Evolutionary conservation across 2,113 vertebrate genomes (phyloP).

Genomic region (Cyanistes caeruleus): DNA sequence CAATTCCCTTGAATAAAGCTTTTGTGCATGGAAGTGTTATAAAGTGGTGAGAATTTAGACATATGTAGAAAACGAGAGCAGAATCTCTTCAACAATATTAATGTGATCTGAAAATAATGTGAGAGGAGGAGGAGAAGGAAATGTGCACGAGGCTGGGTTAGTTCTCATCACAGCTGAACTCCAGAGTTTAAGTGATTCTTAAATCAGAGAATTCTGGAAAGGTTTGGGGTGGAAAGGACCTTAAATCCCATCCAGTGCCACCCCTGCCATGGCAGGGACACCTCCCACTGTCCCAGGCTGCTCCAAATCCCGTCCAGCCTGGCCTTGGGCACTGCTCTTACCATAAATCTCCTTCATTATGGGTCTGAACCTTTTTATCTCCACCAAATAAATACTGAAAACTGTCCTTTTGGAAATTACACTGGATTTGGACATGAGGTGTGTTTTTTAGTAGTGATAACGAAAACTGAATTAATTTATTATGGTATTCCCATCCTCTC

Average conservation of each 20-base stretch:
- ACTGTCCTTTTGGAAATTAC: neutral
- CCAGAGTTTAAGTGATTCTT: neutral
- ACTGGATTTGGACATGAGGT: neutral
- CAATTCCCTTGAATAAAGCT: conserved; percentile 32
- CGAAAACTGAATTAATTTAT: neutral
- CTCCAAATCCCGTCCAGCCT: accelerated
- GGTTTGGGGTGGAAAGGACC: neutral
- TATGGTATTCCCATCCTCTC: neutral
- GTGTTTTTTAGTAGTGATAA: neutral
- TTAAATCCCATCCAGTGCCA: neutral
- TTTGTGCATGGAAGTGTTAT: conserved; percentile 25
- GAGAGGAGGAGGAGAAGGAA: neutral
- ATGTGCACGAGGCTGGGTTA: neutral
- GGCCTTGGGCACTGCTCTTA: neutral
- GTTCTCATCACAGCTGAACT: neutral
- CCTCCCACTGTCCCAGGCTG: accelerated
- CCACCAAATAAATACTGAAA: neutral
- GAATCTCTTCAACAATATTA: neutral
- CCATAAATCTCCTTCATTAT: neutral
- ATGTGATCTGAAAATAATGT: neutral
- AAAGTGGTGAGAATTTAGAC: neutral
- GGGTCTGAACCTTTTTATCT: neutral
- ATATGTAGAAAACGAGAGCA: neutral
- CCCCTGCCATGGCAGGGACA: neutral
- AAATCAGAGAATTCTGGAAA: too few species aligned